Evolutionary conservation across 1,140 invertebrate genomes (phyloP).

Genomic region (Aphaenogaster ashmeadi): DNA sequence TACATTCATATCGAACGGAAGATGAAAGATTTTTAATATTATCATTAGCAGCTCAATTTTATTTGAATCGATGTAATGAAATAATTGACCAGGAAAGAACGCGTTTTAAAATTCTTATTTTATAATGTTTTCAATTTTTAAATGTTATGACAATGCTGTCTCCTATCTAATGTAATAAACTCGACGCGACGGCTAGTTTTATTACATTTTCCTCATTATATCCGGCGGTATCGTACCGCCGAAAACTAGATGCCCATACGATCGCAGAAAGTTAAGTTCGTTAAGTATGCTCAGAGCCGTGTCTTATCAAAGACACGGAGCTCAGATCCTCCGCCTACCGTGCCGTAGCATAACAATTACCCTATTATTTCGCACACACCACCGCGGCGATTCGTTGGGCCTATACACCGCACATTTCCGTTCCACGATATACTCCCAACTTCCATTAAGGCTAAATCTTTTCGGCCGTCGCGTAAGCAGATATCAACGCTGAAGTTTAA

Average conservation of each 20-base stretch:
- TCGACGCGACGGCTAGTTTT: not conserved
- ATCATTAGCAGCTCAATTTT: not conserved
- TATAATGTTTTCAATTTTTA: not conserved
- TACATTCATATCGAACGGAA: not conserved
- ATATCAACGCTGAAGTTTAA: conserved; percentile 52
- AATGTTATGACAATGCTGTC: not conserved
- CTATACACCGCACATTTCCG: conserved; percentile 61
- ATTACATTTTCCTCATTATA: conserved; percentile 55
- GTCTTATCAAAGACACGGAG: conserved; percentile 82
- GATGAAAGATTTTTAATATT: not conserved
- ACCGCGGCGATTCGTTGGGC: conserved; percentile 55
- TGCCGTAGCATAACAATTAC: conserved; percentile 84
- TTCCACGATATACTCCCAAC: conserved; percentile 53
- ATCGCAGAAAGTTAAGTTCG: conserved; percentile 78
- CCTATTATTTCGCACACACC: conserved; percentile 79
- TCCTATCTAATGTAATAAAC: conserved; percentile 5
- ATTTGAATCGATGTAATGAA: not conserved
- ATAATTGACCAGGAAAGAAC: not conserved
- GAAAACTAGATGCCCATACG: conserved; percentile 73
- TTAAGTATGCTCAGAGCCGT: conserved; percentile 81
- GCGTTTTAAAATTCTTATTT: not conserved
- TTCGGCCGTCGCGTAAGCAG: conserved; percentile 52
- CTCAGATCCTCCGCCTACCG: conserved; percentile 81
- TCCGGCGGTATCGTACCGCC: conserved; percentile 9
- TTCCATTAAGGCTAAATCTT: conserved; percentile 63